Percentiles rank a stretch among this genome's conserved stretches.
These are phyloP conservation scores for Pangasius djambal DNA, from an alignment of 2,797 vertebrate species.

Conservation along the genomic window DNA sequence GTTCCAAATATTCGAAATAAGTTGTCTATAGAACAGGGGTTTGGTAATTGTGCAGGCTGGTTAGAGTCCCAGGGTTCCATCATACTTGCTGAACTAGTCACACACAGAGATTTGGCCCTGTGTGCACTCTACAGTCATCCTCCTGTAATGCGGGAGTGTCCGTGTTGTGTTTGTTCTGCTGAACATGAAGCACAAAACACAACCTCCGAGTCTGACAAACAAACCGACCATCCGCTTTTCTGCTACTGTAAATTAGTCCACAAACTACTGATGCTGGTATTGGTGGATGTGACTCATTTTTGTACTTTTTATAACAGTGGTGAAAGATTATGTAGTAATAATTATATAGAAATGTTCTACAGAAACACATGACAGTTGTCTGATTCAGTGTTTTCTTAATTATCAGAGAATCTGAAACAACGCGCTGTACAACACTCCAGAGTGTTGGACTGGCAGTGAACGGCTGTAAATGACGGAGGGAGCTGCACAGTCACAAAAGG, in stretches of 20 bases:
- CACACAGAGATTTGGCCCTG: not conserved
- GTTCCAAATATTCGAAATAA: not conserved
- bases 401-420: not conserved
- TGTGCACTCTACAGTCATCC: not conserved
- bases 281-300: not conserved
- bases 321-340: not conserved
- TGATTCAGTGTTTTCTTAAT: not conserved
- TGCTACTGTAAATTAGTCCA: not conserved
- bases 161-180: not conserved
- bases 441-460: not conserved
- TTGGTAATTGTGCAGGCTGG: not conserved
- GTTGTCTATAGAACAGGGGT: not conserved
- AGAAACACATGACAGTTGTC: not conserved
- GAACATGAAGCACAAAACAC: not conserved
- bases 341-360: not conserved
- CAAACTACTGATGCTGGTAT: not conserved
- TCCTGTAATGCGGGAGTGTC: conserved; percentile 13
- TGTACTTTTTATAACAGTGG: not conserved
- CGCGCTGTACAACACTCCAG: not conserved
- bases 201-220: not conserved
- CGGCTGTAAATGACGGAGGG: not conserved
- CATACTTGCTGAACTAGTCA: conserved; percentile 12
- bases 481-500: not conserved
- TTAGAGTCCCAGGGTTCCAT: not conserved
- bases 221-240: not conserved